These are phyloP conservation scores for Laodelphax striatellus DNA, from an alignment of 1,140 invertebrate genomes.

Conservation along the genomic window DNA sequence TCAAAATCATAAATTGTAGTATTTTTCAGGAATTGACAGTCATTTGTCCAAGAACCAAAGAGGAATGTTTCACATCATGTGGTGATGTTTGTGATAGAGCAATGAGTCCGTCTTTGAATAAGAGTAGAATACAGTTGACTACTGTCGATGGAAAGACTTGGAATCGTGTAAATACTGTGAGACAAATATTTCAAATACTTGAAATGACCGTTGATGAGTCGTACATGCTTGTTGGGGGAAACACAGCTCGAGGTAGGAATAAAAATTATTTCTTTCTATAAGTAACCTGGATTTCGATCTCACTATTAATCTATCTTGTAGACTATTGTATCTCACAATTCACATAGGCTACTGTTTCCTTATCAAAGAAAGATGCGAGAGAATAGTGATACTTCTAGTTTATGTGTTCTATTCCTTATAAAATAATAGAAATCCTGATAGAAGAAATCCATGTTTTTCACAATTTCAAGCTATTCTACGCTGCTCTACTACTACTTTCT, in stretches of 20 bases:
- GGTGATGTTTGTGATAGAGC: background rate
- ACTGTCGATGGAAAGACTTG: background rate
- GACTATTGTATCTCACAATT: no score
- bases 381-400: no score
- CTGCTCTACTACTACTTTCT: no score
- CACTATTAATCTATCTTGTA: no score
- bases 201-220: background rate
- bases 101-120: background rate
- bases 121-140: background rate
- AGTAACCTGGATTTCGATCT: background rate
- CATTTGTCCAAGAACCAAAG: background rate
- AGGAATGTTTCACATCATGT: background rate
- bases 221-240: slow-evolving; percentile 3
- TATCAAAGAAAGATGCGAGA: no score
- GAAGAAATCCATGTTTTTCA: no score
- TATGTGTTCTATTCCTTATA: no score
- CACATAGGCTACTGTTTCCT: no score
- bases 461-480: no score
- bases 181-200: slow-evolving; percentile 6
- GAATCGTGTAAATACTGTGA: background rate
- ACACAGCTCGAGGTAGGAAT: slow-evolving; percentile 2
- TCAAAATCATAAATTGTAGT: background rate
- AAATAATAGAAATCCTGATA: no score
- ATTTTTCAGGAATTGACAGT: background rate
- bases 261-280: background rate